A percentile compares a stretch with the other conserved stretches of the same genome.
phyloP scores from a whole-genome alignment of 2,797 vertebrate species.

The Florisuga fusca region DNA sequence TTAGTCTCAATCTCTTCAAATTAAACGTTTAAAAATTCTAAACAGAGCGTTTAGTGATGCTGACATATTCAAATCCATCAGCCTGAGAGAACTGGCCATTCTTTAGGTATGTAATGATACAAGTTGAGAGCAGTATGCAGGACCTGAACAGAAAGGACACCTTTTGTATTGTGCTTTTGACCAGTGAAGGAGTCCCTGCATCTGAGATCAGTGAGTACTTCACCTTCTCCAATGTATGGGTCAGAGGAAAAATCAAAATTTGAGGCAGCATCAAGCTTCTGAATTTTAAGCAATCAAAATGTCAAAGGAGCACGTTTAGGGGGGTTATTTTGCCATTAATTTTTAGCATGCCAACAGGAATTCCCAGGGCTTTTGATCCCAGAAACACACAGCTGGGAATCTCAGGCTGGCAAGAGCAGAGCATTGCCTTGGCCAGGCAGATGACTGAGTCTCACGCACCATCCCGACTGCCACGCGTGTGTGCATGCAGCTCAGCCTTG shows the following conservation, averaged over 20 bases:
- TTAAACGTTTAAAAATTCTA: constrained; percentile 59
- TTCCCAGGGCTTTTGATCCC: neutral
- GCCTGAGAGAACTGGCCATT: neutral
- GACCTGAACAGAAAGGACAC: neutral
- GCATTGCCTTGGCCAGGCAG: rapidly evolving
- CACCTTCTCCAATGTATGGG: rapidly evolving
- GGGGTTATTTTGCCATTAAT: neutral
- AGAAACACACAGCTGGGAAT: neutral
- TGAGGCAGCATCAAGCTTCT: neutral
- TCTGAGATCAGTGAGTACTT: neutral
- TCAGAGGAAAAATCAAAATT: neutral
- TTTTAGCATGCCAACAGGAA: neutral
- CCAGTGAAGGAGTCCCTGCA: neutral
- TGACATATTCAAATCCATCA: neutral
- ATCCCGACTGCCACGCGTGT: rapidly evolving
- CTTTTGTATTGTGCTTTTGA: neutral
- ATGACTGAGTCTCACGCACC: rapidly evolving
- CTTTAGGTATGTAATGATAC: neutral
- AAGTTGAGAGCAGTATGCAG: neutral
- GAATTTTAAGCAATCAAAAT: neutral
- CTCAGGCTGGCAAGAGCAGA: neutral
- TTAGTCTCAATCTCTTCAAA: constrained; percentile 42
- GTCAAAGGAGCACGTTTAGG: neutral
- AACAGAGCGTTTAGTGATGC: constrained; percentile 12
- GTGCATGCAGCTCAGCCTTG: neutral